phyloP scores from a whole-genome alignment of 2,888 invertebrate species.

The Nysson spinosus region DNA sequence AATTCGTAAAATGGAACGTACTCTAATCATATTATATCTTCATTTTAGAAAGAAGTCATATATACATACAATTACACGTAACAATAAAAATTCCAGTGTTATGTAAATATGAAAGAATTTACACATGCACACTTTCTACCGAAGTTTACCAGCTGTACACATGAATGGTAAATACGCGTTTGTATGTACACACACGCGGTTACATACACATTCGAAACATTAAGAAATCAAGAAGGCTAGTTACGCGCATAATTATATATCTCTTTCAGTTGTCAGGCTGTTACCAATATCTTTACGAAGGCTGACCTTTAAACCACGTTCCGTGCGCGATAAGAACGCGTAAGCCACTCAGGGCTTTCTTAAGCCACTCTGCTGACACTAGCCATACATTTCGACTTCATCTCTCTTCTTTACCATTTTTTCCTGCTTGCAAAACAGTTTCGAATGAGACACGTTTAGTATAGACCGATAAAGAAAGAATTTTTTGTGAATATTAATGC shows the following conservation, averaged over 20 bases:
- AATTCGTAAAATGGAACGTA: no score
- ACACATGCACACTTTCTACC: no score
- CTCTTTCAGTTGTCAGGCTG: constrained; percentile 50
- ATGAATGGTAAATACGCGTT: no score
- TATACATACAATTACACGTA: no score
- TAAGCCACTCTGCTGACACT: constrained; percentile 38
- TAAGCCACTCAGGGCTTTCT: constrained; percentile 50
- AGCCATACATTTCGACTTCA: constrained; percentile 22
- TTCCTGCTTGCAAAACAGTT: background rate
- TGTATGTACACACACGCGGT: no score
- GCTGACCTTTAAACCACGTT: constrained; percentile 72
- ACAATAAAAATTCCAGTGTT: no score
- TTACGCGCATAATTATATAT: constrained; percentile 43
- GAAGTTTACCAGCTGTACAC: no score
- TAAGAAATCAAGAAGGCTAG: constrained; percentile 25
- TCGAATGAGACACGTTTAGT: background rate
- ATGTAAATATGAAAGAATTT: no score
- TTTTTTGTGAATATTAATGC: no score
- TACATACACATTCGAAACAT: constrained; percentile 1
- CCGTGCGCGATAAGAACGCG: constrained; percentile 63
- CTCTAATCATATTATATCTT: no score
- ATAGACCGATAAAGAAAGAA: background rate
- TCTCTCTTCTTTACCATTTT: background rate
- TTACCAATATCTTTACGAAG: constrained; percentile 66
- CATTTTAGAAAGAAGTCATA: no score